Evolutionary conservation across 2,113 vertebrate species (phyloP).

Genomic region (Paracanthobrama guichenoti): DNA sequence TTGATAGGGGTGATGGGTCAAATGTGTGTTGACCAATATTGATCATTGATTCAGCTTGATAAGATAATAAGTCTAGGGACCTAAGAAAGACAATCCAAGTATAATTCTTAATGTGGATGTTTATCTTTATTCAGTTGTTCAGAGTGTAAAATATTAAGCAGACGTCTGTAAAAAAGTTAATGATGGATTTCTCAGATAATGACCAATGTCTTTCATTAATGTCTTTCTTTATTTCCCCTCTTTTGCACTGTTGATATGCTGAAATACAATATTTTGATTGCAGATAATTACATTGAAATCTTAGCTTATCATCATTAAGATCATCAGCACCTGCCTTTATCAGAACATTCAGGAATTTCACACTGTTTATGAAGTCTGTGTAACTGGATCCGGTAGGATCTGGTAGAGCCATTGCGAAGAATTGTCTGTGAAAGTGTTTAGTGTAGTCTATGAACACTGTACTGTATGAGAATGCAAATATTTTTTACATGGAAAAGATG

Average conservation of each 20-base stretch:
- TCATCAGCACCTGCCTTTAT: conserved; percentile 35
- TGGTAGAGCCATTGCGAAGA: conserved; percentile 21
- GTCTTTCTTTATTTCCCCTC: background rate
- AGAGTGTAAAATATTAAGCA: background rate
- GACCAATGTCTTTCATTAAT: background rate
- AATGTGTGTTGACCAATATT: conserved; percentile 11
- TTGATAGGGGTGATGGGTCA: background rate
- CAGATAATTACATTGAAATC: background rate
- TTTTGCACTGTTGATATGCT: background rate
- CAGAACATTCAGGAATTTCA: background rate
- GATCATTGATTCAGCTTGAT: background rate
- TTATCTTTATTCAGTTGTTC: background rate
- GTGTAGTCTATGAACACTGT: conserved; percentile 35
- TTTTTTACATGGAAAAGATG: background rate
- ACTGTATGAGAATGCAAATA: background rate
- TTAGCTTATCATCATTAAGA: conserved; percentile 29
- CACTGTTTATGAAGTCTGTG: conserved; percentile 12
- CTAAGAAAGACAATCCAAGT: background rate
- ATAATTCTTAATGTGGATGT: background rate
- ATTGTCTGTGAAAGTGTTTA: conserved; percentile 47
- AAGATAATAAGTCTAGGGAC: background rate
- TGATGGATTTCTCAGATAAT: background rate
- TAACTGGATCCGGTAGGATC: conserved; percentile 35
- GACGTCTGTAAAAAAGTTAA: background rate
- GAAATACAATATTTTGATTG: background rate